Conservation (phyloP, 2,113 vertebrate genomes). For the Hippolais icterina region DNA sequence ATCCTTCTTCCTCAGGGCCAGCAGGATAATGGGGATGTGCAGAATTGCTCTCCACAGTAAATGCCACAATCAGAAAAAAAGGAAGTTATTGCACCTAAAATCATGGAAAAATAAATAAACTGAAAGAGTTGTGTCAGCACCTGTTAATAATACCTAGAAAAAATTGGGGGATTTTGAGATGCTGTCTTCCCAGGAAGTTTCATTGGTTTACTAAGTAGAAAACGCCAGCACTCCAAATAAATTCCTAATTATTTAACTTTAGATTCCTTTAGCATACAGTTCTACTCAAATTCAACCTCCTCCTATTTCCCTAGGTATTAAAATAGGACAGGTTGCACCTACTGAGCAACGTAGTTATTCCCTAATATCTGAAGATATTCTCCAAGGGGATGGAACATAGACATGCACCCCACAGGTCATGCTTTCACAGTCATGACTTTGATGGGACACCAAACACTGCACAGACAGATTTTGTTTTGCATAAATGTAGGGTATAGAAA, state of each 20-base stretch:
- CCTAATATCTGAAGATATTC: not conserved
- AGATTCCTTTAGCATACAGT: not conserved
- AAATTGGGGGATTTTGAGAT: accelerated
- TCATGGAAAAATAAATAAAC: not conserved
- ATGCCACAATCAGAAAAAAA: not conserved
- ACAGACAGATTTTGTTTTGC: not conserved
- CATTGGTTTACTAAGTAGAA: not conserved
- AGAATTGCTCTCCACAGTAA: not conserved
- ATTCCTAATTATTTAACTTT: not conserved
- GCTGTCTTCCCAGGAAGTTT: not conserved
- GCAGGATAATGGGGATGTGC: not conserved
- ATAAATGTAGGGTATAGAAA: not conserved
- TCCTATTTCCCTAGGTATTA: not conserved
- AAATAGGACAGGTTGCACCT: not conserved
- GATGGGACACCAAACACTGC: not conserved
- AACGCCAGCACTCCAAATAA: not conserved
- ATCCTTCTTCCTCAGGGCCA: not conserved
- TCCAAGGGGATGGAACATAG: not conserved
- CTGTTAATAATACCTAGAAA: not conserved
- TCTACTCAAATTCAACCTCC: not conserved
- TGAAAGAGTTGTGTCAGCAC: not conserved
- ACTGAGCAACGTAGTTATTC: not conserved
- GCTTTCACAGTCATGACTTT: not conserved
- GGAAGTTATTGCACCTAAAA: not conserved
- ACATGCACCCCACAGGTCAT: not conserved